These are phyloP conservation scores for Schizopygopsis malacanthus DNA, from an alignment of 2,797 vertebrate species.

Conservation along the genomic window DNA sequence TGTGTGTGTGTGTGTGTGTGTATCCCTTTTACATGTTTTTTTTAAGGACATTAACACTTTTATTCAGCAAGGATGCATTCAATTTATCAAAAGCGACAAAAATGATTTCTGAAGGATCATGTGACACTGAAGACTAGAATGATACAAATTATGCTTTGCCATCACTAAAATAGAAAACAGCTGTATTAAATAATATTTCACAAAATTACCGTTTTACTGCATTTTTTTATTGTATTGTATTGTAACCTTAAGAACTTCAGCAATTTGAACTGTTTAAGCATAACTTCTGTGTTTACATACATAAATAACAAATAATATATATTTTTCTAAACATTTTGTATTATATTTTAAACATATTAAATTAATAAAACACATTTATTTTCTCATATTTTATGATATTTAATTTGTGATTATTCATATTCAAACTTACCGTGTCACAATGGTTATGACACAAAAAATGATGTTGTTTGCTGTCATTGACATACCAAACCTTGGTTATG, in stretches of 20 bases:
- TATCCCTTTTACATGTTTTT: too few species aligned
- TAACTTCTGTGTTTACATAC: background rate
- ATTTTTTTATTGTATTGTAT: background rate
- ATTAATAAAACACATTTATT: background rate
- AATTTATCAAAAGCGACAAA: background rate
- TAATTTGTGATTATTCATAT: background rate
- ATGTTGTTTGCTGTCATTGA: background rate
- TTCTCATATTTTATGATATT: background rate
- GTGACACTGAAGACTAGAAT: background rate
- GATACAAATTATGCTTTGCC: background rate
- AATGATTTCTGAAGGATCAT: background rate
- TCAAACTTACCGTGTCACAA: background rate
- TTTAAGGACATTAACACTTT: background rate
- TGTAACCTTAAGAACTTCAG: background rate
- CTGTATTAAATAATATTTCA: background rate
- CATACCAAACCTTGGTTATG: background rate
- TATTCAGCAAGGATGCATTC: background rate
- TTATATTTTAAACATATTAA: background rate
- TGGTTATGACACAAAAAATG: background rate
- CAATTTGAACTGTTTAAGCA: background rate
- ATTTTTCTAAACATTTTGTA: background rate
- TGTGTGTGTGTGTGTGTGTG: too few species aligned
- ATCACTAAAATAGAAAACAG: background rate
- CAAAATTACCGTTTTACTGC: background rate
- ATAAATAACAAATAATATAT: background rate